Percentiles rank a stretch among this genome's conserved stretches.
Conservation (phyloP, 2,888 invertebrate species). For the Oscheius myriophilus region DNA sequence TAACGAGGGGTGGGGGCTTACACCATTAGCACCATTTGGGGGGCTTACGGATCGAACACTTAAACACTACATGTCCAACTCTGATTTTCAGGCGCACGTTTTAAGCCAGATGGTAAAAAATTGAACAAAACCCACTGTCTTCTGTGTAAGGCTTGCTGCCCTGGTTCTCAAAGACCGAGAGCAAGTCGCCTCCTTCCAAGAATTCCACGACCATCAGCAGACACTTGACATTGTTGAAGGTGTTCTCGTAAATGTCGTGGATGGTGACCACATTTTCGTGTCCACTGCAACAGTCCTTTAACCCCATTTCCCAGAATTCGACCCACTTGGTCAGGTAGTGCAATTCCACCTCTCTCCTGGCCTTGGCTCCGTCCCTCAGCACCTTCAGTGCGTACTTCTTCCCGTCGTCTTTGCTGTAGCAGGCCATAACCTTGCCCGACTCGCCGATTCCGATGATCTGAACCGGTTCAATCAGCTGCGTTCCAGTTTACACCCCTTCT, state of each 20-base stretch:
- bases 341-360: slow-evolving; percentile 90
- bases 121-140: slow-evolving; percentile 76
- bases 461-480: slow-evolving; percentile 15
- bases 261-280: slow-evolving; percentile 92
- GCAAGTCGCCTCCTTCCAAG: slow-evolving; percentile 97
- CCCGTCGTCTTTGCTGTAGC: slow-evolving; percentile 81
- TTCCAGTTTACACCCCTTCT: neutral
- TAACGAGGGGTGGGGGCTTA: too few species aligned
- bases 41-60: too few species aligned
- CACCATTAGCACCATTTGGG: too few species aligned
- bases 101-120: neutral
- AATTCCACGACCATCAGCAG: slow-evolving; percentile 87
- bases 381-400: slow-evolving; percentile 91
- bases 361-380: slow-evolving; percentile 88
- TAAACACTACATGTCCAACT: too few species aligned
- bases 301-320: neutral
- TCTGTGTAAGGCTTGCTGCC: slow-evolving; percentile 95
- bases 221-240: slow-evolving; percentile 88
- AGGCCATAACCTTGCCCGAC: slow-evolving; percentile 97
- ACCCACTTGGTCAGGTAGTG: slow-evolving; percentile 83
- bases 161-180: slow-evolving; percentile 93
- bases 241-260: slow-evolving; percentile 93
- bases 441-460: slow-evolving; percentile 93
- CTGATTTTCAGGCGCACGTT: too few species aligned
- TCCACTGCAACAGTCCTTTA: slow-evolving; percentile 77